Base-by-base conservation (phyloP, 2,888 invertebrate genomes). In the Cephus rjabovi region DNA sequence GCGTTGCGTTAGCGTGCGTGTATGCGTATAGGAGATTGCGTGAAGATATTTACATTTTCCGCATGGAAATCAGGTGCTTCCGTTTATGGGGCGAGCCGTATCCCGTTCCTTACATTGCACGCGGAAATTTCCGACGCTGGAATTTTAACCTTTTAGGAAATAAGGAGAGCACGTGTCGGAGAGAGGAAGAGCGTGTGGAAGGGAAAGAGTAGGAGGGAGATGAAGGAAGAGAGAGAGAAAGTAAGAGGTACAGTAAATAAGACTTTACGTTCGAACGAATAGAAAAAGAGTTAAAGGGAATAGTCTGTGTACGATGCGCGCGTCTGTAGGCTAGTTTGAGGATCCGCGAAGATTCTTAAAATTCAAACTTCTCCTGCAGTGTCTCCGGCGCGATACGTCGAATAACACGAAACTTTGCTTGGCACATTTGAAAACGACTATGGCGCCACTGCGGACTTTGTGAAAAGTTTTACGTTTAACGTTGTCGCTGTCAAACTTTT, bases 61-160 rank as follows among this genome's bases (percentile, higher is more conserved):
- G 77, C 75, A 77, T 77, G 77, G 71, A 77, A 77, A 77, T 77
- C 71, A 75, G 75, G 71, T 71, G 33, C 74, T 77, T 77, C 34
- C 77, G 12, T 34, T 33, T 68, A 69, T 11, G 40, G 23, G 11
- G 11, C 11, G 56, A 33, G 11, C 30, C 31, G 12, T 76, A 31
- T 68, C 69, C 35, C 35, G 56, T 33, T 56, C n/a, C 71, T 75
- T 75, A 15, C 35, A 31, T 34, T 71, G 71, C 30, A n/a, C 75
- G 75, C 40, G 15, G 31, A 69, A 74, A 74, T 15, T 35, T 56
- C 6, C 3, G 31, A 4, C 35, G 34, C n/a, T 56, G 30, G 74
- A 74, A 77, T 74, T 68, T 73, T 68, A 30, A 56, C 33, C 12
- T 31, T 33, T 33, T 33, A 11, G 75, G 6, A 73, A 31, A 76